phyloP scores from a whole-genome alignment of 2,797 vertebrate species.

The Sylvia borin region DNA sequence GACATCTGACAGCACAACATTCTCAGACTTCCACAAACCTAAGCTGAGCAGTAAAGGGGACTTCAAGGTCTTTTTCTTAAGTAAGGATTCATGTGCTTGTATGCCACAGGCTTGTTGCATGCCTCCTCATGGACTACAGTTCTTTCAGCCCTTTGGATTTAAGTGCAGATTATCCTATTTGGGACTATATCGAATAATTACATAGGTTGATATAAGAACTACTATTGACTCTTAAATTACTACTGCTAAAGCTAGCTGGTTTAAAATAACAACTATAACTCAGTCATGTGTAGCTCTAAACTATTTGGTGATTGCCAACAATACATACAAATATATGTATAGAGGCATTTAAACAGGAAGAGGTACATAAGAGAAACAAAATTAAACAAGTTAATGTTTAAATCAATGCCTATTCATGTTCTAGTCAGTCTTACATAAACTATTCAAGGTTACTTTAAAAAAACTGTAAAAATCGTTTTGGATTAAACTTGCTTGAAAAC shows the following conservation, averaged over 20 bases:
- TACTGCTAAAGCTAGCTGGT: neutral
- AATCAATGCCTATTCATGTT: neutral
- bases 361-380: neutral
- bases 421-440: conserved; percentile 3
- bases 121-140: neutral
- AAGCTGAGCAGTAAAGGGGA: neutral
- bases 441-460: neutral
- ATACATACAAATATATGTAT: neutral
- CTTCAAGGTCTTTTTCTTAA: neutral
- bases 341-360: neutral
- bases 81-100: neutral
- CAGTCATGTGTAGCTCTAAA: neutral
- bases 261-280: neutral
- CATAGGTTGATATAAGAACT: neutral
- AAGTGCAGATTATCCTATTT: neutral
- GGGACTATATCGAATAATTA: neutral
- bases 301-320: neutral
- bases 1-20: neutral
- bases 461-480: neutral
- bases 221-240: neutral
- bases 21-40: neutral
- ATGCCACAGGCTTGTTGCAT: neutral
- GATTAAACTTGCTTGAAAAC: neutral
- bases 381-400: neutral
- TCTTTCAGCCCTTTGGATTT: neutral